A percentile compares a stretch with the other conserved stretches of the same genome.
phyloP scores from a whole-genome alignment of 2,113 vertebrate genomes.

The Calypte anna region DNA sequence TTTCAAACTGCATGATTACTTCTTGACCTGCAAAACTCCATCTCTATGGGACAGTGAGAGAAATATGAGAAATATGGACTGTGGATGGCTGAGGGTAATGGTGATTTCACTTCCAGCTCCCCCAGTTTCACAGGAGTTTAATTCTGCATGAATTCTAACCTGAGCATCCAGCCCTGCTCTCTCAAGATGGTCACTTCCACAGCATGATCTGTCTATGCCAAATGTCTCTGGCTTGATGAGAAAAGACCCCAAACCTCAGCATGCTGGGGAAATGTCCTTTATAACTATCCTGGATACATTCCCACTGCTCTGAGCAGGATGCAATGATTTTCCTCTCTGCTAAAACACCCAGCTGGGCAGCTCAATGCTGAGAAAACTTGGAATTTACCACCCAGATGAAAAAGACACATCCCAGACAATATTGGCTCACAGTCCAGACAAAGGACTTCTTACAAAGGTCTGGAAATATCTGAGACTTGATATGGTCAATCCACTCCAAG shows the following conservation, averaged over 20 bases:
- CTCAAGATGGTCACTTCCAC: background rate
- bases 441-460: background rate
- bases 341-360: background rate
- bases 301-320: background rate
- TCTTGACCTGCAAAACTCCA: background rate
- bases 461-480: background rate
- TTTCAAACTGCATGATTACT: background rate
- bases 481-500: slow-evolving; percentile 16
- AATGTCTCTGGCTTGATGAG: background rate
- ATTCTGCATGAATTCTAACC: background rate
- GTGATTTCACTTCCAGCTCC: background rate
- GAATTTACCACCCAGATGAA: background rate
- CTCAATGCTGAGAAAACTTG: background rate
- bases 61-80: background rate
- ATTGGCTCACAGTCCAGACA: background rate
- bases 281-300: background rate
- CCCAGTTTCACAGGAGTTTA: background rate
- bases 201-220: background rate
- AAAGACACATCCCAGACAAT: background rate
- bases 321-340: background rate
- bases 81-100: background rate
- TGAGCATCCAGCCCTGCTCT: background rate
- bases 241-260: background rate
- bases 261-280: background rate
- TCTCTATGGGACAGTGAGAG: background rate